Evolutionary conservation across 1,140 invertebrate species (phyloP).

Genomic region (Saccostrea echinata): DNA sequence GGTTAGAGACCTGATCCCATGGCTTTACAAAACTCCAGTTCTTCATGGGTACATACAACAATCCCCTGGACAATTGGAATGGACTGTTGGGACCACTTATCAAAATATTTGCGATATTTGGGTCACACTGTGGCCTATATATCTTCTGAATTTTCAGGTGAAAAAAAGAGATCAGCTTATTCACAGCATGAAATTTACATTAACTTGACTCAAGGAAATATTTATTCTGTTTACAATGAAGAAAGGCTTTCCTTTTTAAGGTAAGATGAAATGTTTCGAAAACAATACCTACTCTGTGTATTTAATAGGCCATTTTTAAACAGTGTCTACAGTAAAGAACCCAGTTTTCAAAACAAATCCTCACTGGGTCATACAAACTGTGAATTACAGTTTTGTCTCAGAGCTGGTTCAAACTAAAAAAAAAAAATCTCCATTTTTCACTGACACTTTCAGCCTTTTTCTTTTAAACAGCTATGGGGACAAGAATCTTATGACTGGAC

Average conservation of each 20-base stretch:
- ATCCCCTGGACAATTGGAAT: slow-evolving; percentile 14
- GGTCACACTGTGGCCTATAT: slow-evolving; percentile 19
- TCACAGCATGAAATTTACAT: slow-evolving; percentile 2
- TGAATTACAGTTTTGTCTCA: not conserved
- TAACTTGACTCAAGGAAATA: not conserved
- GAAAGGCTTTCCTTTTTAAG: not conserved
- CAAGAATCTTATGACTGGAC: not conserved
- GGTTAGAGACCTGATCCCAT: not conserved
- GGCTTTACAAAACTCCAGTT: slow-evolving; percentile 19
- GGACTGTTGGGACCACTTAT: slow-evolving; percentile 18
- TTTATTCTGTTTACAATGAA: not conserved
- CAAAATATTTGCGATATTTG: not conserved
- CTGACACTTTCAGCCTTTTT: not conserved
- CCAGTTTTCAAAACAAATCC: not conserved
- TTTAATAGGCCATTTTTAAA: not conserved
- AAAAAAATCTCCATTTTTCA: not conserved
- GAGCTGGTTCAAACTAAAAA: not conserved
- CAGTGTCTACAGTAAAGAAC: not conserved
- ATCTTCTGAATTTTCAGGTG: not conserved
- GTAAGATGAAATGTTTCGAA: slow-evolving; percentile 11
- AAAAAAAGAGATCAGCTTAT: not conserved
- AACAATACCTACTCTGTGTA: not conserved
- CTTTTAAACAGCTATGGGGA: not conserved
- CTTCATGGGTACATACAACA: slow-evolving; percentile 8
- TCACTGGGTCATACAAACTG: not conserved